Evolutionary conservation across 1,140 invertebrate species (phyloP).

Genomic region (Magallana angulata): DNA sequence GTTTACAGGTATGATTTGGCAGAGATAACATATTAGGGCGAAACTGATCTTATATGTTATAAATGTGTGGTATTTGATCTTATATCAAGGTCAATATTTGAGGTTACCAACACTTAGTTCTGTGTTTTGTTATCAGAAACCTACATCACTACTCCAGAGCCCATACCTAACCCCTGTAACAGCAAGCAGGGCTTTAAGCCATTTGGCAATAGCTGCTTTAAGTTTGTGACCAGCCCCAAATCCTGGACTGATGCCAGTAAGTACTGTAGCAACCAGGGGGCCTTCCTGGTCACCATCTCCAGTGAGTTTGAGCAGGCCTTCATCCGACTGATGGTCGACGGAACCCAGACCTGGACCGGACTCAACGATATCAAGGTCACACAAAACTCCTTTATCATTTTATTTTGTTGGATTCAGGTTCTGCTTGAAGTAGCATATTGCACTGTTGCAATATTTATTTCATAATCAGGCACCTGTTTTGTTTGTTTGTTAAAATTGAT

Average conservation of each 20-base stretch:
- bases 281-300: conserved; percentile 54
- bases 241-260: conserved; percentile 51
- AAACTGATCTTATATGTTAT: too few relatives aligned
- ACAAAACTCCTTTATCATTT: too few relatives aligned
- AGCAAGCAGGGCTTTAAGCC: conserved; percentile 50
- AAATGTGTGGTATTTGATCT: too few relatives aligned
- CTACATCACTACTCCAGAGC: conserved; percentile 50
- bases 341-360: conserved; percentile 46
- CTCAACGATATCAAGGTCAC: conserved; percentile 42
- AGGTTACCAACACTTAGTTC: background rate
- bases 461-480: too few relatives aligned
- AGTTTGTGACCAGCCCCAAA: conserved; percentile 34
- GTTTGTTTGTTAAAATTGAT: too few relatives aligned
- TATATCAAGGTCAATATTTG: too few relatives aligned
- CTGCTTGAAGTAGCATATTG: too few relatives aligned
- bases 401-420: too few relatives aligned
- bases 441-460: too few relatives aligned
- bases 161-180: conserved; percentile 52
- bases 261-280: conserved; percentile 43
- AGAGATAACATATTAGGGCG: too few relatives aligned
- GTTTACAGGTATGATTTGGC: too few relatives aligned
- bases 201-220: conserved; percentile 55
- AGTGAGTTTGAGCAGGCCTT: conserved; percentile 56
- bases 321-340: conserved; percentile 50
- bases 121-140: conserved; percentile 31